Evolutionary conservation across 2,888 invertebrate genomes (phyloP).

Genomic region (Acleris sparsana): DNA sequence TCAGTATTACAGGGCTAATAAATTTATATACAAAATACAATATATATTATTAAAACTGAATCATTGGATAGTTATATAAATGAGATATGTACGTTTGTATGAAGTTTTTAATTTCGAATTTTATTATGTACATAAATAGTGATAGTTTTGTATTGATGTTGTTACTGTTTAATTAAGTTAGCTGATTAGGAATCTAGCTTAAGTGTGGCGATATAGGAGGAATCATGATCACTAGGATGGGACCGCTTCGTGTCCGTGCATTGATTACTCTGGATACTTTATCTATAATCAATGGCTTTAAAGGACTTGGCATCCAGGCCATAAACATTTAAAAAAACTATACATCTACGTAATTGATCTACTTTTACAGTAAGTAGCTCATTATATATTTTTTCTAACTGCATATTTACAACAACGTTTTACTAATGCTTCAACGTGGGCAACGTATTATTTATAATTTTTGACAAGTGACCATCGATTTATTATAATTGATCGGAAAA

Average conservation of each 20-base stretch:
- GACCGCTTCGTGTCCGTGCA: constrained; percentile 7
- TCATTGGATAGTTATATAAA: constrained; percentile 16
- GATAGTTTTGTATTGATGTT: constrained; percentile 56
- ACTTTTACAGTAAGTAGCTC: too few relatives aligned
- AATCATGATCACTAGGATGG: constrained; percentile 20
- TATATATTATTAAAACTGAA: constrained; percentile 33
- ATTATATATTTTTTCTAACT: too few relatives aligned
- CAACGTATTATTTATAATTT: too few relatives aligned
- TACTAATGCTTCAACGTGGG: too few relatives aligned
- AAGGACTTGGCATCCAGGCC: too few relatives aligned
- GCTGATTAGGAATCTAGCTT: constrained; percentile 5
- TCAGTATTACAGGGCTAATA: constrained; percentile 80
- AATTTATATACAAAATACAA: constrained; percentile 33
- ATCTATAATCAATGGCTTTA: too few relatives aligned
- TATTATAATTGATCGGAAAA: too few relatives aligned
- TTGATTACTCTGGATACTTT: not conserved
- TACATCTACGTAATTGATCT: too few relatives aligned
- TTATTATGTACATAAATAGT: constrained; percentile 64
- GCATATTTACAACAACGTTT: too few relatives aligned
- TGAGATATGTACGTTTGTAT: constrained; percentile 17
- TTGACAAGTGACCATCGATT: too few relatives aligned
- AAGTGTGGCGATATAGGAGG: constrained; percentile 18
- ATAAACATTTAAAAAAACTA: too few relatives aligned
- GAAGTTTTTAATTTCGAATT: constrained; percentile 49
- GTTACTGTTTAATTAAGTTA: constrained; percentile 42